A percentile compares a stretch with the other conserved stretches of the same genome.
Evolutionary conservation across 2,888 invertebrate genomes (phyloP).

Genomic region (Salpingus planirostris): DNA sequence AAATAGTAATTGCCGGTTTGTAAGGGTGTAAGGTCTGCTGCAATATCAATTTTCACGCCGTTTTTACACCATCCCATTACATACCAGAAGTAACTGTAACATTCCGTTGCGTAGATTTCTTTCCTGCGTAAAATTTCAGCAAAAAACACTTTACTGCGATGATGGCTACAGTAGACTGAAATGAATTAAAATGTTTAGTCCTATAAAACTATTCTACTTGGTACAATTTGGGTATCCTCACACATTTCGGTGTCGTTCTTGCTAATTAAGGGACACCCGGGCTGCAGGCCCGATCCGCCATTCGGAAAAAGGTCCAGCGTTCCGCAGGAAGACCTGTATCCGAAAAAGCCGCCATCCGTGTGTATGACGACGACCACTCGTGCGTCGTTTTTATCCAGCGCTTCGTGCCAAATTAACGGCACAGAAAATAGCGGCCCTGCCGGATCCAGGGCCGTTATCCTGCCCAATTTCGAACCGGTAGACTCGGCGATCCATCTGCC

Average conservation of each 20-base stretch:
- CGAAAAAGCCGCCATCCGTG: conserved; percentile 10
- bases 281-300: conserved; percentile 6
- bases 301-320: conserved; percentile 12
- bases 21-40: conserved; percentile 2
- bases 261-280: conserved; percentile 6
- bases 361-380: conserved; percentile 11
- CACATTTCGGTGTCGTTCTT: background rate
- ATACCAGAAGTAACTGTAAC: conserved; percentile 6
- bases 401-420: no score
- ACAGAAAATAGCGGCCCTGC: no score
- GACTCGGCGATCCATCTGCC: background rate
- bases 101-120: conserved; percentile 7
- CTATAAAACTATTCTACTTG: background rate
- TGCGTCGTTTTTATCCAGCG: conserved; percentile 7
- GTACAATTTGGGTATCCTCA: no score
- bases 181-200: background rate
- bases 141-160: conserved; percentile 9
- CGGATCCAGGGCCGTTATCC: background rate
- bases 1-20: conserved; percentile 10
- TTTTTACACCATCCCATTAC: conserved; percentile 5
- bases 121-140: conserved; percentile 4
- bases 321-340: conserved; percentile 6
- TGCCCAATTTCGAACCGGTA: background rate
- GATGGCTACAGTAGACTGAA: conserved; percentile 13
- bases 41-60: conserved; percentile 9